Evolutionary conservation across 2,113 vertebrate species (phyloP).

Genomic region (Miniopterus natalensis): DNA sequence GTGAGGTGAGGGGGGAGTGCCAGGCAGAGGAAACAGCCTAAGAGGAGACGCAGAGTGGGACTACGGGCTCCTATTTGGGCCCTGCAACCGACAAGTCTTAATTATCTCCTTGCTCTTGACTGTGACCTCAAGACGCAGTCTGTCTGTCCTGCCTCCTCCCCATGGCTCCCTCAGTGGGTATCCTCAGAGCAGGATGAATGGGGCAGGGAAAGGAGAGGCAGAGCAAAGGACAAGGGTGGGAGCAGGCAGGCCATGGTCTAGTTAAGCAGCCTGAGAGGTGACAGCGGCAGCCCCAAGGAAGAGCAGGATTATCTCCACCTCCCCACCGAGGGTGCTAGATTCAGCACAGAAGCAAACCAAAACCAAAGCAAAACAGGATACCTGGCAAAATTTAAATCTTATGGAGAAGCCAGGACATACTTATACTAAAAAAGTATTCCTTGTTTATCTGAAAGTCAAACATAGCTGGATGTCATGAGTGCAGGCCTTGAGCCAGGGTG

Average conservation of each 20-base stretch:
- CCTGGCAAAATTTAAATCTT: background rate
- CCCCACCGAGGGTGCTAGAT: background rate
- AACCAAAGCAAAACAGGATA: background rate
- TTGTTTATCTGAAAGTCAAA: background rate
- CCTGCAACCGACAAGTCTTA: background rate
- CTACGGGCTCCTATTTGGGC: background rate
- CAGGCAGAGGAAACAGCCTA: background rate
- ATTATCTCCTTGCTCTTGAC: background rate
- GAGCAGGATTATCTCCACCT: background rate
- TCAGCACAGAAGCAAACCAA: background rate
- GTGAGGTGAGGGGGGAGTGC: accelerated
- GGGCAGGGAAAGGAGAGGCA: accelerated
- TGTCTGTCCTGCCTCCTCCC: background rate
- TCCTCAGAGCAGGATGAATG: no score
- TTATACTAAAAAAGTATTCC: no score
- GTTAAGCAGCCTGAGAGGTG: background rate
- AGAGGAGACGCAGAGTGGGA: background rate
- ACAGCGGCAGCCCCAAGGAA: accelerated
- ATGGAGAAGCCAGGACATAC: background rate
- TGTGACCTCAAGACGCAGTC: background rate
- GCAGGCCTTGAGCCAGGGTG: background rate
- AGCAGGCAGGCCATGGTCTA: background rate
- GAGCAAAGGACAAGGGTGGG: accelerated
- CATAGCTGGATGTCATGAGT: background rate
- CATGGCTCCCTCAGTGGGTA: background rate